These are phyloP conservation scores for Pangasius larnaudii DNA, from an alignment of 2,797 vertebrate species.

Conservation along the genomic window DNA sequence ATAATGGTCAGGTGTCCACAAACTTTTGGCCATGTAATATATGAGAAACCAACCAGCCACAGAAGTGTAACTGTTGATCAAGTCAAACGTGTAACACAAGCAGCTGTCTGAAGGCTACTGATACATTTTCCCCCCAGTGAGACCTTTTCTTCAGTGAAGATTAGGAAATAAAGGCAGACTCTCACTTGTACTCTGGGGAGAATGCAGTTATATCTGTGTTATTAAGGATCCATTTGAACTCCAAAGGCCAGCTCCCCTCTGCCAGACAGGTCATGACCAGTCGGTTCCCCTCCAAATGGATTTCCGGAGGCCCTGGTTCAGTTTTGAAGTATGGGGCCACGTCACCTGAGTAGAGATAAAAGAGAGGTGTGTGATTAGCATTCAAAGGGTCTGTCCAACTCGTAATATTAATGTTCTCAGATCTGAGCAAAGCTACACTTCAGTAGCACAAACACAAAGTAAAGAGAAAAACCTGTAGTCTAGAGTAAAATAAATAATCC, in stretches of 20 bases:
- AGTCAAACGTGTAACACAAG: neutral
- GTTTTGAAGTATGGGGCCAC: slow-evolving; percentile 86
- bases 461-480: neutral
- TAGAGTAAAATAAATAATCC: too few species aligned
- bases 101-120: neutral
- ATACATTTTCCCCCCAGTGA: neutral
- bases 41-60: neutral
- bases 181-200: slow-evolving; percentile 82
- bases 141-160: slow-evolving; percentile 9
- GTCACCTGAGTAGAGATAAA: slow-evolving; percentile 74
- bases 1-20: neutral
- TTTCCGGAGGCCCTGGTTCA: slow-evolving; percentile 80
- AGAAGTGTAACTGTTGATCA: neutral
- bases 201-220: slow-evolving; percentile 78
- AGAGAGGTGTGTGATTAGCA: slow-evolving; percentile 29
- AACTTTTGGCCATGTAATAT: neutral
- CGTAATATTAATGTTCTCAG: slow-evolving; percentile 15
- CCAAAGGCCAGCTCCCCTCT: slow-evolving; percentile 87
- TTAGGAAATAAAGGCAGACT: slow-evolving; percentile 26
- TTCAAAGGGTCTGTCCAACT: slow-evolving; percentile 14
- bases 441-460: neutral
- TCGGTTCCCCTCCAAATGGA: slow-evolving; percentile 82
- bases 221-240: slow-evolving; percentile 82
- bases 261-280: slow-evolving; percentile 85
- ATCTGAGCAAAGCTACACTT: neutral